Evolutionary conservation across 2,113 vertebrate genomes (phyloP).

Genomic region (Probosciger aterrimus): DNA sequence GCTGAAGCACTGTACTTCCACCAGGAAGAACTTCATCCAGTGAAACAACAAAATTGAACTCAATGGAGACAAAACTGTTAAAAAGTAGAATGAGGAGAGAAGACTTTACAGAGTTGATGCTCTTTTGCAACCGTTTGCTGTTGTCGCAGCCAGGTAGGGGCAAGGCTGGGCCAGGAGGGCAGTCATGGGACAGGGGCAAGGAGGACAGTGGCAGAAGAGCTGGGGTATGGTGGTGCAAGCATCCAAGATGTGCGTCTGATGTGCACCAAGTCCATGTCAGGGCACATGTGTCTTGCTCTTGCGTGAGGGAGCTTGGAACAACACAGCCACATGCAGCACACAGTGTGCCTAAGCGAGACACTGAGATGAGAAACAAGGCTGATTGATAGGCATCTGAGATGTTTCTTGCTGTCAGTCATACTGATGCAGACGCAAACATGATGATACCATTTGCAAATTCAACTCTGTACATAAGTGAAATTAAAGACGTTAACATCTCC

Average conservation of each 20-base stretch:
- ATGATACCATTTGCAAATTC: not conserved
- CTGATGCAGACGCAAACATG: not conserved
- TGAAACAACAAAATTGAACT: not conserved
- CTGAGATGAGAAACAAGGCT: not conserved
- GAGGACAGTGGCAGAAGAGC: not conserved
- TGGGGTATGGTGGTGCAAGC: not conserved
- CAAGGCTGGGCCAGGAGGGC: not conserved
- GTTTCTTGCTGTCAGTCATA: accelerated
- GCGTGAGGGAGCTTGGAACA: not conserved
- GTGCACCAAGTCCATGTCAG: not conserved
- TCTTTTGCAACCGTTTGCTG: not conserved
- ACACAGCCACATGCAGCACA: not conserved
- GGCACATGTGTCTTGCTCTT: not conserved
- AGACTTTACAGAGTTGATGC: not conserved
- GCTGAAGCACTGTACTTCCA: not conserved
- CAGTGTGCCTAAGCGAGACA: not conserved
- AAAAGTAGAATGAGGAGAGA: not conserved
- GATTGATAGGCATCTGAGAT: not conserved
- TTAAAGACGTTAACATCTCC: not conserved
- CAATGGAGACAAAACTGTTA: not conserved
- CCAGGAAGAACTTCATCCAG: not conserved
- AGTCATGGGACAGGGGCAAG: not conserved
- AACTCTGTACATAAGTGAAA: not conserved
- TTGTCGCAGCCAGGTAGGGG: not conserved
- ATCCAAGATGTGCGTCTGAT: not conserved